Evolutionary conservation across 2,888 invertebrate species (phyloP).

Genomic region (Euzophera pinguis): DNA sequence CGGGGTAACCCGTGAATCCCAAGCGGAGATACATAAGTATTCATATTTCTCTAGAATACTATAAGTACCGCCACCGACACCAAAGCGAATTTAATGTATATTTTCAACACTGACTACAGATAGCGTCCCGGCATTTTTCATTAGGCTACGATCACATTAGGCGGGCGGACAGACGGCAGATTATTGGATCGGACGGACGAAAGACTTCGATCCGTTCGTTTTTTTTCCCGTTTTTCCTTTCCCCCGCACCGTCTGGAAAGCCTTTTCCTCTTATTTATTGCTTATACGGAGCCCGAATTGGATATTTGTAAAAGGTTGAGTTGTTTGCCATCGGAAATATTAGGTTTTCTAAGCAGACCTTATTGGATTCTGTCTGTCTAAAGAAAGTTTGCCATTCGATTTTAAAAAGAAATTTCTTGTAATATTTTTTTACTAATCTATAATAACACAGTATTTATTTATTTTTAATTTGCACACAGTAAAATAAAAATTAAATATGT

Average conservation of each 20-base stretch:
- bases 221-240: conserved; percentile 41
- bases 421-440: too few relatives aligned
- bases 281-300: conserved; percentile 77
- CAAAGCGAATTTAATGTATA: not conserved
- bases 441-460: too few relatives aligned
- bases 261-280: conserved; percentile 80
- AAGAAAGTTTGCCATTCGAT: not conserved
- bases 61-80: not conserved
- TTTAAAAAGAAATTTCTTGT: not conserved
- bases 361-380: conserved; percentile 24
- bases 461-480: too few relatives aligned
- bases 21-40: too few relatives aligned
- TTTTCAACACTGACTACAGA: conserved; percentile 35
- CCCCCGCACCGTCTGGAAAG: conserved; percentile 70
- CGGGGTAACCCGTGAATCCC: too few relatives aligned
- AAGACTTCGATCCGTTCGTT: conserved; percentile 76
- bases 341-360: conserved; percentile 32
- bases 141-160: conserved; percentile 79
- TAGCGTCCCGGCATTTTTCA: conserved; percentile 63
- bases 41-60: too few relatives aligned
- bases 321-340: conserved; percentile 62
- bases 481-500: too few relatives aligned
- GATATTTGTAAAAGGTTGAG: conserved; percentile 75
- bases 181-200: conserved; percentile 79
- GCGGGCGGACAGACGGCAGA: conserved; percentile 75